These are phyloP conservation scores for Acanthurus leucopareius DNA, from an alignment of 2,797 vertebrate genomes.

Conservation along the genomic window DNA sequence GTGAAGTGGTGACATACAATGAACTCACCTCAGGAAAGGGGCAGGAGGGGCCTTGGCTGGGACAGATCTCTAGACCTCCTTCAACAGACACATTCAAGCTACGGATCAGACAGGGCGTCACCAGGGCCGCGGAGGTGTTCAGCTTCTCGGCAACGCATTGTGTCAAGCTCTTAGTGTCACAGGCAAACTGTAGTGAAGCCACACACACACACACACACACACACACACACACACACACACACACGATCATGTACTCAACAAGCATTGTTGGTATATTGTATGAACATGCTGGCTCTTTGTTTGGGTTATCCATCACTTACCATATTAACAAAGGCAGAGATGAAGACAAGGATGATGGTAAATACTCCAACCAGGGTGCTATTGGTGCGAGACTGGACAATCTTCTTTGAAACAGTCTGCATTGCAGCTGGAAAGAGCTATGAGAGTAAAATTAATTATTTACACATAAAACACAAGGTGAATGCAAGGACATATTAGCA, in stretches of 20 bases:
- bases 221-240: slow-evolving; percentile 1
- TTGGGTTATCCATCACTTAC: slow-evolving; percentile 70
- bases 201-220: slow-evolving; percentile 23
- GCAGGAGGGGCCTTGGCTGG: slow-evolving; percentile 86
- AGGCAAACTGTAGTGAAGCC: slow-evolving; percentile 87
- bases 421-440: slow-evolving; percentile 91
- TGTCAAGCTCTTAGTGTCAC: slow-evolving; percentile 88
- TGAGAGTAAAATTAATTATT: not conserved
- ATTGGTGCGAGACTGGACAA: slow-evolving; percentile 92
- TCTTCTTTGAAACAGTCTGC: slow-evolving; percentile 91
- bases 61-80: slow-evolving; percentile 87
- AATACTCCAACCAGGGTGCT: slow-evolving; percentile 93
- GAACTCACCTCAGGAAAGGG: slow-evolving; percentile 92
- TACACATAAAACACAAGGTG: not conserved
- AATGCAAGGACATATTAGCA: not conserved
- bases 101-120: slow-evolving; percentile 92
- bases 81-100: slow-evolving; percentile 90
- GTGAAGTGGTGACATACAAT: slow-evolving; percentile 8
- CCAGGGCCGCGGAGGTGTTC: slow-evolving; percentile 87
- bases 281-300: not conserved
- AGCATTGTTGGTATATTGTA: not conserved
- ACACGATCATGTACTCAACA: not conserved
- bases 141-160: slow-evolving; percentile 89
- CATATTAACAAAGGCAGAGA: slow-evolving; percentile 94
- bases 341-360: slow-evolving; percentile 93